Evolutionary conservation across 2,797 vertebrate genomes (phyloP).

Genomic region (Lutjanus argentimaculatus): DNA sequence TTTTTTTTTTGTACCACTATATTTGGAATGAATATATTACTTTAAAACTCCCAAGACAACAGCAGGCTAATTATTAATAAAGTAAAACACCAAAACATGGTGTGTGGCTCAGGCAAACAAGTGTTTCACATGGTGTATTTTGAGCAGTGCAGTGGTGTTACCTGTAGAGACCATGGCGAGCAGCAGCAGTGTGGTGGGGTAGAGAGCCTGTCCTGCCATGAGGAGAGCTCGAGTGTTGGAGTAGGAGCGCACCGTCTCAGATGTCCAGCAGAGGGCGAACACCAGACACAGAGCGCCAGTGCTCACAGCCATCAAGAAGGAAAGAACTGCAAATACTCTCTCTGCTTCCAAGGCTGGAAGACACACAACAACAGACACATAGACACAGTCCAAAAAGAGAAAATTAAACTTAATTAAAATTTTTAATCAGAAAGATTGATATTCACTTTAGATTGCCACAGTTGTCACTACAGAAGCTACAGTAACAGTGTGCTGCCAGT

Average conservation of each 20-base stretch:
- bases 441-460: neutral
- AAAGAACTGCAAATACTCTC: slow-evolving; percentile 82
- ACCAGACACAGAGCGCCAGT: slow-evolving; percentile 83
- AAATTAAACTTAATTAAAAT: neutral
- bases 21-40: neutral
- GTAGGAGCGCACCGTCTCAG: slow-evolving; percentile 84
- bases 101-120: neutral
- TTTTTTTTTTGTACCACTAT: neutral
- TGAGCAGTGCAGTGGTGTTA: slow-evolving; percentile 42
- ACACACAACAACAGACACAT: slow-evolving; percentile 24
- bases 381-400: neutral
- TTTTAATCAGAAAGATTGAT: neutral
- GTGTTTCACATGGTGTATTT: neutral
- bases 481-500: too few relatives aligned
- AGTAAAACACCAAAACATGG: neutral
- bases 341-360: slow-evolving; percentile 79
- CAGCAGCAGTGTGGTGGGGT: slow-evolving; percentile 86
- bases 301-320: slow-evolving; percentile 85
- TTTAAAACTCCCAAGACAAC: slow-evolving; percentile 14
- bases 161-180: slow-evolving; percentile 85
- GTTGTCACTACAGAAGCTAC: too few relatives aligned
- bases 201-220: slow-evolving; percentile 83
- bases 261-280: slow-evolving; percentile 88
- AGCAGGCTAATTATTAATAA: slow-evolving; percentile 9
- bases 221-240: slow-evolving; percentile 86